Evolutionary conservation across 2,888 invertebrate genomes (phyloP).

Genomic region (Automeris io): DNA sequence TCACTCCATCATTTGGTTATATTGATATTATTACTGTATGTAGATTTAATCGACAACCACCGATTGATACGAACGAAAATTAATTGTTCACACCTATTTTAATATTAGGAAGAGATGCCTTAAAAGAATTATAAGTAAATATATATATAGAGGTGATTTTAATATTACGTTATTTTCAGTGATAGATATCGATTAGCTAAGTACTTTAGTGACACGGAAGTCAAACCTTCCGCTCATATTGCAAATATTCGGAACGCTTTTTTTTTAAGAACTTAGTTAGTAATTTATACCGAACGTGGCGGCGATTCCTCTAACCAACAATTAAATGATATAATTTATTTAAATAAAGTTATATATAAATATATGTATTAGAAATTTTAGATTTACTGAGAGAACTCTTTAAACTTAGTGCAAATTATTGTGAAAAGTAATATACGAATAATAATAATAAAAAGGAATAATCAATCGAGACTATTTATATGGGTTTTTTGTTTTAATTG

Average conservation of each 20-base stretch:
- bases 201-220: conserved; percentile 26
- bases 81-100: conserved; percentile 62
- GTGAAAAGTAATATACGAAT: too few relatives aligned
- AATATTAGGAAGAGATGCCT: conserved; percentile 74
- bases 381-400: conserved; percentile 71
- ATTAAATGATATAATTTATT: conserved; percentile 74
- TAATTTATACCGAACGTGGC: conserved; percentile 70
- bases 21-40: conserved; percentile 30
- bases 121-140: conserved; percentile 72
- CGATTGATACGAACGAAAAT: conserved; percentile 57
- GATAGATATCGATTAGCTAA: conserved; percentile 69
- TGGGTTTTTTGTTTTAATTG: conserved; percentile 76
- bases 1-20: conserved; percentile 3
- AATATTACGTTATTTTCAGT: conserved; percentile 74
- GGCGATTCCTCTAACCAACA: conserved; percentile 73
- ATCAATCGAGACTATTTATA: conserved; percentile 76
- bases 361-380: conserved; percentile 77
- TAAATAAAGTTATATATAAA: conserved; percentile 57
- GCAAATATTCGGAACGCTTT: conserved; percentile 70
- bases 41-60: conserved; percentile 69
- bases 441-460: conserved; percentile 38
- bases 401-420: conserved; percentile 77
- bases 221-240: conserved; percentile 50
- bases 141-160: conserved; percentile 72
- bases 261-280: conserved; percentile 75